Percentiles rank a stretch among this genome's conserved stretches.
Conservation (phyloP, 1,140 invertebrate genomes). For the Nebria ingens region DNA sequence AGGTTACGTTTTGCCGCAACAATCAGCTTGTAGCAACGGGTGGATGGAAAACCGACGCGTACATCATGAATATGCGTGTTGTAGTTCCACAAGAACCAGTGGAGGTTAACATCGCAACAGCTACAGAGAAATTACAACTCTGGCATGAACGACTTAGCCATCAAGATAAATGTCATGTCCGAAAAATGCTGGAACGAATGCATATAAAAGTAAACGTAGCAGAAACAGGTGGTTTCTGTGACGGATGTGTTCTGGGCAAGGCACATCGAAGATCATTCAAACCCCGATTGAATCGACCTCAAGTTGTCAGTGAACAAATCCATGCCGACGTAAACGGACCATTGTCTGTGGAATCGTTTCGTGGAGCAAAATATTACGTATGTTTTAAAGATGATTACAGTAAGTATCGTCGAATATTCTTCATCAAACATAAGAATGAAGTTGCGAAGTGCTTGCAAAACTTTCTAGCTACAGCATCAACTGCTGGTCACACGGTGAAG, state of each 20-base stretch:
- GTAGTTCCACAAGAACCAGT: background rate
- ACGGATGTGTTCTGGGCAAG: constrained; percentile 19
- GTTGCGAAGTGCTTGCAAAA: constrained; percentile 10
- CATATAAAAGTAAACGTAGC: constrained; percentile 11
- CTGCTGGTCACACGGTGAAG: constrained; percentile 18
- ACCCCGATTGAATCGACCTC: background rate
- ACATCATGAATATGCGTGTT: background rate
- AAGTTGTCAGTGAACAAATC: constrained; percentile 15
- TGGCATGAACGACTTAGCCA: constrained; percentile 20
- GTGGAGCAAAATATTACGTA: constrained; percentile 25
- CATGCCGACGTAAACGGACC: constrained; percentile 24
- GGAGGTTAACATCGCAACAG: background rate
- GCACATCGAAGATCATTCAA: constrained; percentile 13
- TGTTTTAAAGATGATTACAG: constrained; percentile 28
- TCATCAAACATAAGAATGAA: constrained; percentile 28
- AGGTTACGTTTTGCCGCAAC: background rate
- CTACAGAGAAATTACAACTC: background rate
- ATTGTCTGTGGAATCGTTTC: constrained; percentile 20
- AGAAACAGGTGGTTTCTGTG: constrained; percentile 17
- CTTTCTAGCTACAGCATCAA: background rate
- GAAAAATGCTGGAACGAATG: constrained; percentile 14
- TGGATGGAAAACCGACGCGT: background rate
- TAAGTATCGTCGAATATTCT: constrained; percentile 21
- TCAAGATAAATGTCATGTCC: constrained; percentile 20
- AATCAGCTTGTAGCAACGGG: background rate